Conservation (phyloP, 2,113 vertebrate species). For the Bostrychus sinensis region DNA sequence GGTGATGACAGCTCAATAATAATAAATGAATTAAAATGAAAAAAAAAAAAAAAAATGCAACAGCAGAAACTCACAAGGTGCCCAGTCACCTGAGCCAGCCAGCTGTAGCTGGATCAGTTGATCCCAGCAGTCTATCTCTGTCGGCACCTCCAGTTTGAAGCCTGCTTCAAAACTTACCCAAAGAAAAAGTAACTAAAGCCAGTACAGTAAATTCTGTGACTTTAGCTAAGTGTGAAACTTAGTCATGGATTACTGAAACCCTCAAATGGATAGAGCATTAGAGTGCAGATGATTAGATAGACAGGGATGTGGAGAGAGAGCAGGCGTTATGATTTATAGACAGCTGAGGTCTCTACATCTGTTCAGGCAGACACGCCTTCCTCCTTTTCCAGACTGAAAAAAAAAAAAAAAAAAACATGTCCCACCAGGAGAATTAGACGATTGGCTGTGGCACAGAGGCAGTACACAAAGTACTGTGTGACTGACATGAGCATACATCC, state of each 20-base stretch:
- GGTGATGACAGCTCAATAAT: background rate
- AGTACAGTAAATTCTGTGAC: constrained; percentile 32
- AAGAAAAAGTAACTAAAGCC: background rate
- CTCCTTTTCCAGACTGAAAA: constrained; percentile 51
- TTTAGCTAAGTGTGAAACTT: constrained; percentile 12
- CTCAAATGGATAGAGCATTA: constrained; percentile 1
- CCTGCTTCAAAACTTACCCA: constrained; percentile 3
- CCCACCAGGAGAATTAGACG: constrained; percentile 46
- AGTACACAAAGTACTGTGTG: background rate
- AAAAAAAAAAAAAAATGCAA: constrained; percentile 8
- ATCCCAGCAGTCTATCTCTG: constrained; percentile 72
- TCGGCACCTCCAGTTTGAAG: constrained; percentile 74
- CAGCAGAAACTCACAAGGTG: constrained; percentile 72
- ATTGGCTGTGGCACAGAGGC: constrained; percentile 12
- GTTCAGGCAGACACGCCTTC: constrained; percentile 54
- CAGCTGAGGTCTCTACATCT: constrained; percentile 57
- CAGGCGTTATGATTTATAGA: constrained; percentile 37
- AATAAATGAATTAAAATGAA: background rate
- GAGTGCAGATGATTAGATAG: constrained; percentile 9
- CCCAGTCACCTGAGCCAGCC: constrained; percentile 73
- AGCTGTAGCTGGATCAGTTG: constrained; percentile 80
- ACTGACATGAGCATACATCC: background rate
- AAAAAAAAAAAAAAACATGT: constrained; percentile 10
- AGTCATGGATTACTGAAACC: constrained; percentile 16
- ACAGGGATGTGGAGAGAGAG: constrained; percentile 1